Evolutionary conservation across 1,140 invertebrate species (phyloP), one percentile per base, ranked within the genome.

Genomic region (Coenobita brevimanus): DNA sequence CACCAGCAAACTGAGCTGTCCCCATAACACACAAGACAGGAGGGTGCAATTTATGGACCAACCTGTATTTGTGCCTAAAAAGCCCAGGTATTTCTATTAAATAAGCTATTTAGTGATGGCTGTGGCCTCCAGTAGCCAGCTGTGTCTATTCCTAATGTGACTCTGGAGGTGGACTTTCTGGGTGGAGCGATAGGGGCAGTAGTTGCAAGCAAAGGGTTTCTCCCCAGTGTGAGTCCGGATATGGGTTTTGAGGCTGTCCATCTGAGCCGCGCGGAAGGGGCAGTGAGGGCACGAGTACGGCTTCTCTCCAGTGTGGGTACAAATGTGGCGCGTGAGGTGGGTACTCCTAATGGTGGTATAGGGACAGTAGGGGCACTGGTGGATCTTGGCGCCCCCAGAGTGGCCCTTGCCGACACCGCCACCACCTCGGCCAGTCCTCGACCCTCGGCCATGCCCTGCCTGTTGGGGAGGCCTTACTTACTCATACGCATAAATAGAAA

Each of bases 291-390:
- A 87, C 21, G 62, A 46, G 43, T 64, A 87, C 38, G 84, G 84
- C 46, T 87, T 87, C 84, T 87, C 84, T 67, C 84, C 84, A 38
- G 84, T 87, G 38, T 87, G 84, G 43, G 84, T 87, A 87, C 84
- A 87, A 43, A 87, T 87, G 43, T 87, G 84, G 41, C 84, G 38
- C 8, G 84, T 87, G 3, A 87, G 84, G 38, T 87, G 84, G 67
- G 84, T 87, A 80, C 84, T 87, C 62, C 84, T 87, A 79, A 87
- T 80, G 75, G 84, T 87, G 84, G 62, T 80, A 87, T 87, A 87
- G 43, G 84, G 78, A 57, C 84, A 87, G 84, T 79, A 87, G 76
- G 84, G 84, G 62, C 84, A 87, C 69, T 87, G 84, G 76, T 87
- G 84, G 46, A 87, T 80, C 84, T 87, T 87, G 82, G 82, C 75